phyloP scores from a whole-genome alignment of 2,797 vertebrate species.

The Potorous gilbertii region DNA sequence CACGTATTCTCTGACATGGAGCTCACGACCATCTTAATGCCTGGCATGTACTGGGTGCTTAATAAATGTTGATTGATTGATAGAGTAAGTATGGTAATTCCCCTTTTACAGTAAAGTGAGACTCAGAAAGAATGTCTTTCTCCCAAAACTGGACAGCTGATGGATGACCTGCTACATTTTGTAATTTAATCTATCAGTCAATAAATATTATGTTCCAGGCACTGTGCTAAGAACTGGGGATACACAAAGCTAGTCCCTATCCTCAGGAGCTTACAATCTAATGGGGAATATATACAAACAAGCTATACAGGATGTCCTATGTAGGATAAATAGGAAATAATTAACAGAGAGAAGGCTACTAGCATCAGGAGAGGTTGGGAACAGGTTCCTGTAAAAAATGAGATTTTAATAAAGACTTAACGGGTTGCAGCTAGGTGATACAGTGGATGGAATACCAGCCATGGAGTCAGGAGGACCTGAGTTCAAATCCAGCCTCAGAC shows the following conservation, averaged over 20 bases:
- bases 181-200: background rate
- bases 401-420: background rate
- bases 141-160: too few species aligned
- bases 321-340: background rate
- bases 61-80: too few species aligned
- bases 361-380: background rate
- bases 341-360: background rate
- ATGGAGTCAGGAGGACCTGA: too few species aligned
- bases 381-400: background rate
- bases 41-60: too few species aligned
- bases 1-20: too few species aligned
- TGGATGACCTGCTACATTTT: background rate
- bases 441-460: too few species aligned
- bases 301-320: background rate
- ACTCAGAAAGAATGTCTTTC: too few species aligned
- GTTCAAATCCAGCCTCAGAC: too few species aligned
- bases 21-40: too few species aligned
- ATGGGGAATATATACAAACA: background rate
- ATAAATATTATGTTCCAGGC: background rate
- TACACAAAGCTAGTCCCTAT: background rate
- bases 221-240: background rate
- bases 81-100: too few species aligned
- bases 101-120: too few species aligned
- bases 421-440: too few species aligned
- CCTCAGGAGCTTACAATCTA: background rate